A percentile compares a stretch with the other conserved stretches of the same genome.
phyloP scores from a whole-genome alignment of 1,140 invertebrate species.

The Trichonephila inaurata region DNA sequence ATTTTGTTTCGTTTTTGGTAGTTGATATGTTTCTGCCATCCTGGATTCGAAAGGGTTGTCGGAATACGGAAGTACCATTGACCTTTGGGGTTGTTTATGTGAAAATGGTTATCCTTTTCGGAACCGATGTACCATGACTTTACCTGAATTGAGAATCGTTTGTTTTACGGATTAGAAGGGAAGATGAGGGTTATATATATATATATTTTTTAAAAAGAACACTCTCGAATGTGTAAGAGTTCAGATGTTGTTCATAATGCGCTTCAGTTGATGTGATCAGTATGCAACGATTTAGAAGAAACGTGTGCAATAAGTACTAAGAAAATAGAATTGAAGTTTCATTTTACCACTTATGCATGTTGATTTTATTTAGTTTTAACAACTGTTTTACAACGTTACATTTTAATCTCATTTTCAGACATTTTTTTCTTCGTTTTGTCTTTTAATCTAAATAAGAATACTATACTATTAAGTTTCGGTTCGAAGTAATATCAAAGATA shows the following conservation, averaged over 20 bases:
- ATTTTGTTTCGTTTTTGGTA: neutral
- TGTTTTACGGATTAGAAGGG: neutral
- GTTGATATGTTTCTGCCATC: neutral
- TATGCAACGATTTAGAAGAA: neutral
- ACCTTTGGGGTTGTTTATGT: constrained; percentile 10
- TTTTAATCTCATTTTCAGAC: too few species aligned
- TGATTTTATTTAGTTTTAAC: too few species aligned
- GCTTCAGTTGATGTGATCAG: neutral
- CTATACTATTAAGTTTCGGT: too few species aligned
- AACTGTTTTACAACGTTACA: too few species aligned
- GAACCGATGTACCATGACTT: neutral
- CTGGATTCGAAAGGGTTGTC: neutral
- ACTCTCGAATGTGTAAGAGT: neutral
- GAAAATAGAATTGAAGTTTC: too few species aligned
- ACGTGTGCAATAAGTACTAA: too few species aligned
- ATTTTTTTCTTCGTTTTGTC: too few species aligned
- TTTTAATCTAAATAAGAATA: too few species aligned
- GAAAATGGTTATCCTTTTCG: neutral
- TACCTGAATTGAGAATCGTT: neutral
- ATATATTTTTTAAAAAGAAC: neutral
- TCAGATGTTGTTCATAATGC: neutral
- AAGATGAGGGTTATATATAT: neutral
- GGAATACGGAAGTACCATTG: neutral
- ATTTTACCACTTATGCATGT: too few species aligned
- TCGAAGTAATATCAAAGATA: too few species aligned